phyloP scores from a whole-genome alignment of 2,797 vertebrate genomes.

The Numenius phaeopus region DNA sequence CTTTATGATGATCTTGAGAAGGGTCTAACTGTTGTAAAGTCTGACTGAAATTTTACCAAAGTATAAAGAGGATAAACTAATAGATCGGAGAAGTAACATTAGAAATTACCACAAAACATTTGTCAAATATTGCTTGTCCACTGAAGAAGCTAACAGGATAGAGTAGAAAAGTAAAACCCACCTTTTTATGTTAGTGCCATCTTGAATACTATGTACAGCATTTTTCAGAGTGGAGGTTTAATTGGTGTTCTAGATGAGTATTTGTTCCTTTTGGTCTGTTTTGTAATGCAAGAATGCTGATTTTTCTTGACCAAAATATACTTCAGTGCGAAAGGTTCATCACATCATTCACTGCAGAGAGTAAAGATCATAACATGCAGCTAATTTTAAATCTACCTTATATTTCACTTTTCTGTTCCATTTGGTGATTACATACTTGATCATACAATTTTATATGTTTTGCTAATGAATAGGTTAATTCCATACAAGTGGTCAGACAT shows the following conservation, averaged over 20 bases:
- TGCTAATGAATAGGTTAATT: background rate
- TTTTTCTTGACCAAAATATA: background rate
- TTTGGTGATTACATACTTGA: background rate
- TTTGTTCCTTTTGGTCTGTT: background rate
- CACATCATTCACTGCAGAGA: background rate
- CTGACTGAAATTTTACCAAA: background rate
- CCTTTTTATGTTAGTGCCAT: background rate
- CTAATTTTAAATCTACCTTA: background rate
- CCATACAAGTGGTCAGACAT: background rate
- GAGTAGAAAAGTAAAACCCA: background rate
- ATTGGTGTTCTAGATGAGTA: background rate
- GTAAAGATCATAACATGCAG: background rate
- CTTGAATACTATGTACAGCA: background rate
- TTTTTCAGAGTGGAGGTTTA: background rate
- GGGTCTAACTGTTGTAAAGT: background rate
- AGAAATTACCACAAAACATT: background rate
- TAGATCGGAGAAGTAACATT: background rate
- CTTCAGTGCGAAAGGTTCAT: background rate
- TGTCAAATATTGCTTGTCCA: background rate
- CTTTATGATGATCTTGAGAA: background rate
- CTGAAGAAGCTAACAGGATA: background rate
- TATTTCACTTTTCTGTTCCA: background rate
- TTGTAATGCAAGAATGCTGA: background rate
- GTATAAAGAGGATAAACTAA: background rate
- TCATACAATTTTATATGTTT: background rate